Evolutionary conservation across 2,888 invertebrate genomes (phyloP).

Genomic region (Clistopyga incitator): DNA sequence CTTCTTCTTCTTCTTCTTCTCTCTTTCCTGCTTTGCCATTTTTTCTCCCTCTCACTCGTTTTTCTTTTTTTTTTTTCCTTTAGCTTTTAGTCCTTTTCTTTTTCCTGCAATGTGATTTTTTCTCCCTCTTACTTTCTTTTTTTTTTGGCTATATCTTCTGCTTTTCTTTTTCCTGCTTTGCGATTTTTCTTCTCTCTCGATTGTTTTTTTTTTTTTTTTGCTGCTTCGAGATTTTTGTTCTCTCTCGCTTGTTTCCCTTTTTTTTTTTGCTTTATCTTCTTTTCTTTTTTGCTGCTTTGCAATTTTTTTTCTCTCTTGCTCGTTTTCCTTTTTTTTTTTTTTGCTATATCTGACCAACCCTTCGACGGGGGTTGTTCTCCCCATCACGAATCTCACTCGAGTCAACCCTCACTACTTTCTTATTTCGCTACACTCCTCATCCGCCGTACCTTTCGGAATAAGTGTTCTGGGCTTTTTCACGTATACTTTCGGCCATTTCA

Average conservation of each 20-base stretch:
- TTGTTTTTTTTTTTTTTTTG: constrained; percentile 34
- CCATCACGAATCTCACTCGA: constrained; percentile 36
- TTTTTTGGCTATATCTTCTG: no score
- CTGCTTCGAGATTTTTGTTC: constrained; percentile 7
- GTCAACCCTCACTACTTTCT: constrained; percentile 20
- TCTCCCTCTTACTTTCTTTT: no score
- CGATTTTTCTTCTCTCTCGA: neutral
- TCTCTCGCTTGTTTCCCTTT: constrained; percentile 12
- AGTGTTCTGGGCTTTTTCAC: neutral
- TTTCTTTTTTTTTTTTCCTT: constrained; percentile 24
- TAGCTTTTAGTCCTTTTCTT: no score
- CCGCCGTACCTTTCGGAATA: constrained; percentile 5
- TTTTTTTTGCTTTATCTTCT: constrained; percentile 33
- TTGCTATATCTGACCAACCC: constrained; percentile 52
- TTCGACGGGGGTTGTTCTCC: constrained; percentile 51
- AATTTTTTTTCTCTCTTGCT: constrained; percentile 36
- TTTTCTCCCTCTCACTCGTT: constrained; percentile 9
- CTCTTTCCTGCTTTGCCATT: neutral
- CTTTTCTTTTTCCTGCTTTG: constrained; percentile 9
- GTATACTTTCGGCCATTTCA: neutral
- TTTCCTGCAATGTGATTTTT: no score
- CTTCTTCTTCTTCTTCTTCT: constrained; percentile 22
- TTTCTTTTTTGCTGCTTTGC: constrained; percentile 42
- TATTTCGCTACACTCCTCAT: constrained; percentile 46
- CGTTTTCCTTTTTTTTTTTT: constrained; percentile 22